Conservation (phyloP, 2,888 invertebrate genomes). For the Masnerella sp. region DNA sequence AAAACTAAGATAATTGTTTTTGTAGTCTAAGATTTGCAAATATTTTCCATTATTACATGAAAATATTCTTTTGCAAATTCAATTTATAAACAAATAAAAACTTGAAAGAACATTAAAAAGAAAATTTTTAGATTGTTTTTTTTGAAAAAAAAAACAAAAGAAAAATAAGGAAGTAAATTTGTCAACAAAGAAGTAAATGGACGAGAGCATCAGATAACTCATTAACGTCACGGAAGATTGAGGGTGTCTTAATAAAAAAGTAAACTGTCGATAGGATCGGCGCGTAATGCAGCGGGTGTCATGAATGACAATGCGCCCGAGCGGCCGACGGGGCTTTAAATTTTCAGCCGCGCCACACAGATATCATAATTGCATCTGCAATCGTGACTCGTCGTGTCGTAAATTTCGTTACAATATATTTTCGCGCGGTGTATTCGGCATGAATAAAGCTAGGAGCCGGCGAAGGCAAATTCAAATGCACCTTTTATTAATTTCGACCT, state of each 20-base stretch:
- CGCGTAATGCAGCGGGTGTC: conserved; percentile 30
- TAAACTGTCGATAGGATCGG: conserved; percentile 34
- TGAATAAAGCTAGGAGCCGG: conserved; percentile 17
- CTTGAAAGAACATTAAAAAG: no score
- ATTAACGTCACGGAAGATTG: conserved; percentile 13
- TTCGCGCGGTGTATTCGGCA: conserved; percentile 22
- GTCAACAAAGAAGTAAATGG: no score
- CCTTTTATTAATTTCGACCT: no score
- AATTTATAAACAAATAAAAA: no score
- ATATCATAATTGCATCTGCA: conserved; percentile 64
- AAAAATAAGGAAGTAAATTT: no score
- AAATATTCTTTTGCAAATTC: no score
- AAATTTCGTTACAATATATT: conserved; percentile 55
- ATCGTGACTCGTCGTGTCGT: conserved; percentile 59
- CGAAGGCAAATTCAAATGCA: no score
- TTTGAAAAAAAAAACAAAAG: no score
- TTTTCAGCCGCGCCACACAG: conserved; percentile 51
- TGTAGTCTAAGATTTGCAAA: no score
- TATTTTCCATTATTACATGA: no score
- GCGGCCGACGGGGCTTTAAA: conserved; percentile 47
- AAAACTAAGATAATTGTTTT: no score
- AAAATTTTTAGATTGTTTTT: no score
- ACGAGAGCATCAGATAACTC: neutral
- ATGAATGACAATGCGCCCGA: conserved; percentile 45
- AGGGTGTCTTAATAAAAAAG: conserved; percentile 30